Base-by-base conservation (phyloP, 2,888 invertebrate genomes). In the Muschampia plurimacula region DNA sequence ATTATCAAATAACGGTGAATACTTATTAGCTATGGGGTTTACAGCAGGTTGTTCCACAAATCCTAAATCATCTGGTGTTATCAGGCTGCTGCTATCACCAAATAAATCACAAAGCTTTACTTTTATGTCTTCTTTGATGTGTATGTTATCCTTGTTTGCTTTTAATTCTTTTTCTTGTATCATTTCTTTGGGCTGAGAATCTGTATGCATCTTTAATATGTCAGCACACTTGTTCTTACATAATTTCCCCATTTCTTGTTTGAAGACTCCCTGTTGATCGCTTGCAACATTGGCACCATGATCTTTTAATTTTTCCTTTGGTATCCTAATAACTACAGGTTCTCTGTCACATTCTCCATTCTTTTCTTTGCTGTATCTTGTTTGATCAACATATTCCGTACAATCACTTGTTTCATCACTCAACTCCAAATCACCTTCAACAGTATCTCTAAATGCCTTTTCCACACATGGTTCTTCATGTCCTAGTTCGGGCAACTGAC, bases 1-100 rank as follows among this genome's bases (percentile, higher is more conserved):
- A n/a, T n/a, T n/a, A n/a, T n/a, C n/a, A n/a, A n/a, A n/a, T n/a
- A 89, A 79, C 0, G 86, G 84, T 13, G 80, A 75, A 80, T 85
- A 89, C 75, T 81, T 81, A 41, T 76, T 77, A 13, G 76, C 55
- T 15, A 74, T 44, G n/a, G 44, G 9, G 0, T 57, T 57, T 36
- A 59, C 60, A 72, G 69, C n/a, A 67, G 62, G 44, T 76, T 39
- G 76, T 74, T 72, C 78, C 64, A 10, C 73, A 49, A 91, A 78
- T 66, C 90, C 91, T 77, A 94, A 84, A 79, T 94, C 93, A 78
- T 91, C 92, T 9, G 91, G 93, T 44, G 88, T 90, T 79, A 94
- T 91, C 75, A 94, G 82, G 84, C 93, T 93, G 73, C 80, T 88
- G 77, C 88, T 91, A 52, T 94, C 93, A 52, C 92, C 93, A 82